A percentile compares a stretch with the other conserved stretches of the same genome.
Conservation (phyloP, 2,113 vertebrate species). For the Lota lota region DNA sequence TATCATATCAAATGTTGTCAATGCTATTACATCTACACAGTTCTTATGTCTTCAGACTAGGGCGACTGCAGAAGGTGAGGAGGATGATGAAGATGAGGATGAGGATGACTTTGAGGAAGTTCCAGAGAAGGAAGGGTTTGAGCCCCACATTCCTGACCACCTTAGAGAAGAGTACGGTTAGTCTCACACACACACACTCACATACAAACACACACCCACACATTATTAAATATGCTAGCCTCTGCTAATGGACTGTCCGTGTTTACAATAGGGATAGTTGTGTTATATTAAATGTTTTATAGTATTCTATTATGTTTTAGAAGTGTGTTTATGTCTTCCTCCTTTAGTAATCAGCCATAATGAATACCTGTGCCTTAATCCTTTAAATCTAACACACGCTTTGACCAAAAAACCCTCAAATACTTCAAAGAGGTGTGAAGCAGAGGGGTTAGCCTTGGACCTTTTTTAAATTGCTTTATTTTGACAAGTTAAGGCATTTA, state of each 20-base stretch:
- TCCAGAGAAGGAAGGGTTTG: conserved; percentile 93
- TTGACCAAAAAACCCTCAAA: conserved; percentile 17
- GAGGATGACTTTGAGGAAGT: conserved; percentile 91
- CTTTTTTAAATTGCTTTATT: conserved; percentile 31
- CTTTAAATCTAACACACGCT: conserved; percentile 56
- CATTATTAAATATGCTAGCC: not conserved
- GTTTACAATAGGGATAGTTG: not conserved
- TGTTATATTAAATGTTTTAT: no score
- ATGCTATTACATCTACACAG: no score
- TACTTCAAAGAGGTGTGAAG: conserved; percentile 13
- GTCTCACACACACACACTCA: conserved; percentile 47
- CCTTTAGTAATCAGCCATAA: no score
- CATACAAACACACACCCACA: not conserved
- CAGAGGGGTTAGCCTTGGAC: conserved; percentile 1
- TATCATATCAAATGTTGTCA: no score
- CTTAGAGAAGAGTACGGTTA: conserved; percentile 85
- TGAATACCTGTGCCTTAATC: conserved; percentile 54
- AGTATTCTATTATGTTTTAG: conserved; percentile 22
- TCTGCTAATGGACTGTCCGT: not conserved
- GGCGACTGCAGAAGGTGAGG: conserved; percentile 50
- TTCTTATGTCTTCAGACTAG: conserved; percentile 44
- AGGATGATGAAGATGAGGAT: conserved; percentile 54
- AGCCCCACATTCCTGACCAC: conserved; percentile 85
- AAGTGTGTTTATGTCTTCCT: no score
- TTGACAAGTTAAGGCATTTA: not conserved